A percentile compares a stretch with the other conserved stretches of the same genome.
Conservation (phyloP, 2,888 invertebrate species). For the Hofmannophila pseudospretella region DNA sequence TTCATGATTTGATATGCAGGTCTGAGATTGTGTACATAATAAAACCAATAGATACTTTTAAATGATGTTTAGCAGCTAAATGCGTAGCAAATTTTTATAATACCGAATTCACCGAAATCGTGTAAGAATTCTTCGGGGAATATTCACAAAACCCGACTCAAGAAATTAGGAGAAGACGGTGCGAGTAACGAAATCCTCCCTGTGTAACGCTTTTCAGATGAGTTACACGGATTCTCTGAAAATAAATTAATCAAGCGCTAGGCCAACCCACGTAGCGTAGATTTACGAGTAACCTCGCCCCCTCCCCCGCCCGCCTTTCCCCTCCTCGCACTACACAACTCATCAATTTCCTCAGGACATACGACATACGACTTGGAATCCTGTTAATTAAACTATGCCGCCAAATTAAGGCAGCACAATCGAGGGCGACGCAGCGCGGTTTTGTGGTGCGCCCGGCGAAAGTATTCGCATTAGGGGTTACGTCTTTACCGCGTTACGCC, state of each 20-base stretch:
- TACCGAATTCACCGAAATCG: too few species aligned
- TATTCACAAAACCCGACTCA: constrained; percentile 11
- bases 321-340: constrained; percentile 49
- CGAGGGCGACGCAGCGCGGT: constrained; percentile 19
- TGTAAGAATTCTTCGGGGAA: constrained; percentile 5
- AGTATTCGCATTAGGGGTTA: constrained; percentile 27
- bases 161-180: constrained; percentile 29
- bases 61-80: too few species aligned
- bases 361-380: constrained; percentile 60
- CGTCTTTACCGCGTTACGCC: neutral
- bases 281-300: constrained; percentile 54
- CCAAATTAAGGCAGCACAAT: constrained; percentile 51
- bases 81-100: too few species aligned
- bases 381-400: constrained; percentile 70
- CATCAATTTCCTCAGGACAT: constrained; percentile 68
- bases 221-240: constrained; percentile 49
- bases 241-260: constrained; percentile 63
- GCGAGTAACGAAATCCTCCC: constrained; percentile 28
- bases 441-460: constrained; percentile 21
- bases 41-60: too few species aligned
- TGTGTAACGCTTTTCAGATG: constrained; percentile 48
- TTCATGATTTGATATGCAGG: too few species aligned
- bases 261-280: constrained; percentile 50
- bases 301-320: constrained; percentile 13
- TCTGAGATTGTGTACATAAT: too few species aligned